These are phyloP conservation scores for Gymnocheta viridis DNA, from an alignment of 2,888 invertebrate species.

Conservation along the genomic window DNA sequence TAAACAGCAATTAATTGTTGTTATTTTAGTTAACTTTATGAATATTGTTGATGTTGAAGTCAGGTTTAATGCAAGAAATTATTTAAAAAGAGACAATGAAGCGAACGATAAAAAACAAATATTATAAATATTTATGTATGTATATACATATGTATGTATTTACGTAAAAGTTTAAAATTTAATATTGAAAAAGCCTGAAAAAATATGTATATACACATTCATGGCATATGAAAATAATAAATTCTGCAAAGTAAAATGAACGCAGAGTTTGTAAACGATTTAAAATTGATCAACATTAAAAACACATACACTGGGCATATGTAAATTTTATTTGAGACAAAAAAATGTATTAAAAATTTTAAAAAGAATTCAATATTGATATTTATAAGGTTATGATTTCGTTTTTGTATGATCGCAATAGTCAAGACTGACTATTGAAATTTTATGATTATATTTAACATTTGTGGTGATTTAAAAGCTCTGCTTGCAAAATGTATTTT, in stretches of 20 bases:
- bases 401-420: too few relatives aligned
- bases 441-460: too few relatives aligned
- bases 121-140: neutral
- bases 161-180: slow-evolving; percentile 50
- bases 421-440: too few relatives aligned
- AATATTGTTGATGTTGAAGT: slow-evolving; percentile 32
- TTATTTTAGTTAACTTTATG: slow-evolving; percentile 27
- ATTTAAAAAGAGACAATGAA: slow-evolving; percentile 54
- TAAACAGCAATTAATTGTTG: slow-evolving; percentile 38
- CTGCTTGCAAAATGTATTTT: too few relatives aligned
- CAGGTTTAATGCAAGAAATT: slow-evolving; percentile 44
- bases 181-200: slow-evolving; percentile 37
- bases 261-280: slow-evolving; percentile 18
- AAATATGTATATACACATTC: neutral
- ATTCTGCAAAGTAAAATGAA: slow-evolving; percentile 42
- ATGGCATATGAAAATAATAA: slow-evolving; percentile 26
- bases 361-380: neutral
- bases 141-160: neutral
- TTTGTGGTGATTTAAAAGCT: too few relatives aligned
- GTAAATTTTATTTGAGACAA: slow-evolving; percentile 4
- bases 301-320: slow-evolving; percentile 25
- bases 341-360: neutral
- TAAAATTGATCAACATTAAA: slow-evolving; percentile 34
- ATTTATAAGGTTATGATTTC: neutral
- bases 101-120: slow-evolving; percentile 8